phyloP scores from a whole-genome alignment of 1,140 invertebrate species.

The Drosophila athabasca region DNA sequence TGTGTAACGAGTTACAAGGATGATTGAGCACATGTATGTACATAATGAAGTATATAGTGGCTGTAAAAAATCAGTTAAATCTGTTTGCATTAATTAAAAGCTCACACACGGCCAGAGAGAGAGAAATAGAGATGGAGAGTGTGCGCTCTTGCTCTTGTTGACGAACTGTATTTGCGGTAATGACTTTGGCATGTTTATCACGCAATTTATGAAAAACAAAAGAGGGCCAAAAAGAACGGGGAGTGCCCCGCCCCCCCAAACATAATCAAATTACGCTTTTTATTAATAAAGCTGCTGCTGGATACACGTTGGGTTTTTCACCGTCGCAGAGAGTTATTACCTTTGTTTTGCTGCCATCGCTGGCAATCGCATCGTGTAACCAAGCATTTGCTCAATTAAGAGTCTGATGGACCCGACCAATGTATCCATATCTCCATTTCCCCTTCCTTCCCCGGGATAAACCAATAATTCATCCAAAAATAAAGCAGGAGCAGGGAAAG shows the following conservation, averaged over 20 bases:
- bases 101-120: constrained; percentile 16
- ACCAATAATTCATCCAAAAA: constrained; percentile 47
- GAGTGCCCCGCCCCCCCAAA: constrained; percentile 1
- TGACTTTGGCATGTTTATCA: constrained; percentile 73
- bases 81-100: constrained; percentile 81
- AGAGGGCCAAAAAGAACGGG: constrained; percentile 7
- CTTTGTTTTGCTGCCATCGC: too few relatives aligned
- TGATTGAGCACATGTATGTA: constrained; percentile 35
- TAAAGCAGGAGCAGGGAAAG: constrained; percentile 2
- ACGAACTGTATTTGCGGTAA: constrained; percentile 74
- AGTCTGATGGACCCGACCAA: constrained; percentile 2
- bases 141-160: constrained; percentile 6
- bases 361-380: too few relatives aligned
- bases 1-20: constrained; percentile 62
- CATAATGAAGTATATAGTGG: background rate
- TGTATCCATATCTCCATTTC: constrained; percentile 20
- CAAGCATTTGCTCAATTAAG: constrained; percentile 55
- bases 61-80: constrained; percentile 60
- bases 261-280: constrained; percentile 45
- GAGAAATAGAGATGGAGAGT: too few relatives aligned
- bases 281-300: too few relatives aligned
- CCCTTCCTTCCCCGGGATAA: constrained; percentile 21
- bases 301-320: too few relatives aligned
- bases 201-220: constrained; percentile 57
- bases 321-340: too few relatives aligned